A percentile compares a stretch with the other conserved stretches of the same genome.
Evolutionary conservation across 2,113 vertebrate genomes (phyloP).

Genomic region (Chionis minor): DNA sequence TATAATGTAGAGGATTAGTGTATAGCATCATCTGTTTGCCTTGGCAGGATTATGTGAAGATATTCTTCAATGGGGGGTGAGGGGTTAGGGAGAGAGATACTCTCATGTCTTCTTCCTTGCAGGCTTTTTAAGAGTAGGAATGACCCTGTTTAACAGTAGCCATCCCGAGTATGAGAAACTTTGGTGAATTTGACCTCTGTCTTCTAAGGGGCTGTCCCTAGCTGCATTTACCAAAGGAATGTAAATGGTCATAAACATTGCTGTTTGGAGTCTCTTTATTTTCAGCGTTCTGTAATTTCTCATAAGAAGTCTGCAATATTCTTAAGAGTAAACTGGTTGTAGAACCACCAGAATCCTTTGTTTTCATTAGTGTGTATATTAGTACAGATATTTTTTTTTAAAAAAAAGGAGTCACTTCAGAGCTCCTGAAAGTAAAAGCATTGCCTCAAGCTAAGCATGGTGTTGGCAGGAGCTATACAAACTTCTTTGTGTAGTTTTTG

Average conservation of each 20-base stretch:
- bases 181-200: neutral
- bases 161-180: neutral
- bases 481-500: slow-evolving; percentile 47
- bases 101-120: neutral
- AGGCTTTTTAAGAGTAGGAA: neutral
- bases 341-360: neutral
- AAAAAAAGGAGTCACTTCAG: neutral
- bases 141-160: neutral
- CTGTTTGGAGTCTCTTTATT: neutral
- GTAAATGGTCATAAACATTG: neutral
- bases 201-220: neutral
- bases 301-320: neutral
- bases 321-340: neutral
- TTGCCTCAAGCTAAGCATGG: slow-evolving; percentile 1
- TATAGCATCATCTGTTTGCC: neutral
- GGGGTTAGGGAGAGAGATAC: neutral
- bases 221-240: neutral
- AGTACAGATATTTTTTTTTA: neutral
- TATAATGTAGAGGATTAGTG: neutral
- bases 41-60: neutral
- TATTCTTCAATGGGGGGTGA: neutral
- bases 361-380: neutral
- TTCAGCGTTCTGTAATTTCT: neutral
- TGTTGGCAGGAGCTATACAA: slow-evolving; percentile 14
- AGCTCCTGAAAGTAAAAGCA: slow-evolving; percentile 15